Evolutionary conservation across 2,797 vertebrate genomes (phyloP), one percentile per base, ranked within the genome.

Genomic region (Lacerta agilis): DNA sequence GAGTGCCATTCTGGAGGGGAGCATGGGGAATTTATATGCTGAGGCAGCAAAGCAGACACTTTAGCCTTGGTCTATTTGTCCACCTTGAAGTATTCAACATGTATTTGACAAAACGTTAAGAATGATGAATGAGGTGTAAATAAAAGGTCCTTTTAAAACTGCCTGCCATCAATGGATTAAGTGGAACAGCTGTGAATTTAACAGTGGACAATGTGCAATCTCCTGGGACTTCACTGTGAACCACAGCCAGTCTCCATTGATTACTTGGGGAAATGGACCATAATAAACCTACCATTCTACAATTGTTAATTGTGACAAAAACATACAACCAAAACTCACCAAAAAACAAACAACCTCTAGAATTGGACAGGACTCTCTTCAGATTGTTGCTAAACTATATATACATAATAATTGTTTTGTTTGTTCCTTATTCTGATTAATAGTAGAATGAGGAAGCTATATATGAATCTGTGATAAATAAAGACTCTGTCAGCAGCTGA

Each of bases 171-270:
- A 96, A 94, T 86, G 81, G 88, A 95, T 96, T 94, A 92, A 79
- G 87, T 78, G 76, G 88, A 96, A 92, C 76, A 96, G 88, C 93
- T 94, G 86, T 89, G 89, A 91, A 88, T 87, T 94, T 96, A 93
- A 91, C 86, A 75, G 64, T 41, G 78, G 88, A 43, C 45, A 93
- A 96, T 95, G 94, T 93, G 92, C 92, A 93, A 75, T 87, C 89
- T 88, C 90, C 93, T 41, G 92, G 90, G 91, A 94, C 73, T 33
- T 93, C 94, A 94, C 93, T 95, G 91, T 91, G 49, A 75, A 86
- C 92, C 93, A 93, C 90, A 91, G 95, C 93, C 94, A 92, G 93
- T 95, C n/a, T 77, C 89, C 95, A 97, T 96, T 95, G 96, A 97
- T 97, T 95, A 95, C 79, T 88, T 96, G 93, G 33, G 92, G 15